These are phyloP conservation scores for Sciurus carolinensis DNA, from an alignment of 2,797 vertebrate genomes.

Conservation along the genomic window DNA sequence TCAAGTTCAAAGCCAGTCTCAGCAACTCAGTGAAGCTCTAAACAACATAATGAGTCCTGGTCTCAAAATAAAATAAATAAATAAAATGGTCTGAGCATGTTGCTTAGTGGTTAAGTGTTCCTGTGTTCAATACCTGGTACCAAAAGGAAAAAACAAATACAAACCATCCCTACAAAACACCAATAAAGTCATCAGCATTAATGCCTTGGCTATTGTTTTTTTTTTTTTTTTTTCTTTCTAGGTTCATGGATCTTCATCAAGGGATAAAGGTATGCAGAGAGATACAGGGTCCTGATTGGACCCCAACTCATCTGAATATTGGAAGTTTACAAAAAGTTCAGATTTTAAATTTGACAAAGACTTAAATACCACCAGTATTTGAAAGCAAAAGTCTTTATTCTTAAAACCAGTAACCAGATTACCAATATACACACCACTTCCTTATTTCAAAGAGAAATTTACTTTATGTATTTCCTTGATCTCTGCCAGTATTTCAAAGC, in stretches of 20 bases:
- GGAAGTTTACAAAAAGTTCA: not conserved
- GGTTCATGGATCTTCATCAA: not conserved
- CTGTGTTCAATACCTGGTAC: too few relatives aligned
- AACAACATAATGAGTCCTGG: too few relatives aligned
- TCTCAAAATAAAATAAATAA: too few relatives aligned
- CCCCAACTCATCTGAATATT: not conserved
- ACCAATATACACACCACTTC: not conserved
- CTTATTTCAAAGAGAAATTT: not conserved
- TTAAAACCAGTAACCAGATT: not conserved
- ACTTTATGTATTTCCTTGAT: not conserved
- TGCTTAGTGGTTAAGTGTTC: too few relatives aligned
- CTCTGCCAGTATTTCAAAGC: not conserved
- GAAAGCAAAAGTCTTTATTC: not conserved
- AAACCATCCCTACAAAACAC: not conserved
- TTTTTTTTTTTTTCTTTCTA: constrained; percentile 2
- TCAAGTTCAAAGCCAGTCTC: too few relatives aligned
- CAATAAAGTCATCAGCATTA: constrained; percentile 68
- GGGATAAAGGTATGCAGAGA: not conserved
- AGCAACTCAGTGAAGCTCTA: too few relatives aligned
- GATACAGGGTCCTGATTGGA: not conserved
- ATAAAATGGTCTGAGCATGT: too few relatives aligned
- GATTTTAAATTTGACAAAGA: not conserved
- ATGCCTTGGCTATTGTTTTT: not conserved
- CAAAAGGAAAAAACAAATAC: too few relatives aligned
- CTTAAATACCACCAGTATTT: not conserved